Evolutionary conservation across 2,113 vertebrate species (phyloP).

Genomic region (Nipponia nippon): DNA sequence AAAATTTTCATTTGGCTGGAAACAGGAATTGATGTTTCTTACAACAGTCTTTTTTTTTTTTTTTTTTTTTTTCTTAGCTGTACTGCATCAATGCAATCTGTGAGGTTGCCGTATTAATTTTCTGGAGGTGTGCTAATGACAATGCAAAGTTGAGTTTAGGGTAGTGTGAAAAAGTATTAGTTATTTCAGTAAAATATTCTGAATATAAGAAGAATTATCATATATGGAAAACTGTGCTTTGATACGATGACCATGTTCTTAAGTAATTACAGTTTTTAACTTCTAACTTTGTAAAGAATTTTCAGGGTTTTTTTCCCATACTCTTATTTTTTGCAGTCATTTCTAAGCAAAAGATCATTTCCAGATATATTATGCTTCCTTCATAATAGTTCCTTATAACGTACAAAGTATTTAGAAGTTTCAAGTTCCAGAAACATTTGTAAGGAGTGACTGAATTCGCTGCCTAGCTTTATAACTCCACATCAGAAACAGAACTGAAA

Average conservation of each 20-base stretch:
- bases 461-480: not conserved
- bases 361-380: not conserved
- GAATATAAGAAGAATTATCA: not conserved
- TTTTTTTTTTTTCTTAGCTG: not conserved
- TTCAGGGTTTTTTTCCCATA: accelerated
- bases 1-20: not conserved
- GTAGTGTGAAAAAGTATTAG: not conserved
- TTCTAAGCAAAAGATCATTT: not conserved
- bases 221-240: not conserved
- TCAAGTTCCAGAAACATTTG: not conserved
- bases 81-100: not conserved
- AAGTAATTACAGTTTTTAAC: not conserved
- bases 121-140: not conserved
- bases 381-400: not conserved
- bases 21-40: not conserved
- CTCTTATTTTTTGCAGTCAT: not conserved
- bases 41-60: not conserved
- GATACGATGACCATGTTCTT: not conserved
- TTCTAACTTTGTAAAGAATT: not conserved
- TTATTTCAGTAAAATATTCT: not conserved
- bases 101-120: not conserved
- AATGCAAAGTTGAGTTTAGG: not conserved
- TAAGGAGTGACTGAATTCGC: not conserved
- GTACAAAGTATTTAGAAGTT: not conserved
- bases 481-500: not conserved